Conservation (phyloP, 2,888 invertebrate species). For the Lacanobia oleracea region DNA sequence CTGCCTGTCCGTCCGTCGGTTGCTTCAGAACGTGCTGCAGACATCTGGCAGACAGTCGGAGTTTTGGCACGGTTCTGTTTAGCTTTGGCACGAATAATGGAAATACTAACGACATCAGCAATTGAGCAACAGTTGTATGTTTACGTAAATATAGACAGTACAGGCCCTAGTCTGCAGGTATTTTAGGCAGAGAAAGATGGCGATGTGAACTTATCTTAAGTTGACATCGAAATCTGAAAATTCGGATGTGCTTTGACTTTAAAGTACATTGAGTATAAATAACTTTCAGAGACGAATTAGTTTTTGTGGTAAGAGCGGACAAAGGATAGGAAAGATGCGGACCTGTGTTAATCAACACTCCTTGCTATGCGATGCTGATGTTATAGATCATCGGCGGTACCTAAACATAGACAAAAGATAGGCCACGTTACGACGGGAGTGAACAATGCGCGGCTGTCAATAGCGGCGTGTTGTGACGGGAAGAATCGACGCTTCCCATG, state of each 20-base stretch:
- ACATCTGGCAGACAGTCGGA: slow-evolving; percentile 43
- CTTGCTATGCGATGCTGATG: slow-evolving; percentile 1
- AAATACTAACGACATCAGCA: neutral
- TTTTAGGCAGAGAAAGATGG: too few relatives aligned
- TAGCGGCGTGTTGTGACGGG: slow-evolving; percentile 21
- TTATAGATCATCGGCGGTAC: neutral
- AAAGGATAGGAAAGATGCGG: neutral
- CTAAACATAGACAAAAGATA: neutral
- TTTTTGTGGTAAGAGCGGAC: slow-evolving; percentile 3
- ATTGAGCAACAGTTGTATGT: slow-evolving; percentile 1
- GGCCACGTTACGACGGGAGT: neutral
- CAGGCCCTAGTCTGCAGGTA: neutral
- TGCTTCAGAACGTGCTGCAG: slow-evolving; percentile 6
- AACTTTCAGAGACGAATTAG: neutral
- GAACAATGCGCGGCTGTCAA: slow-evolving; percentile 25
- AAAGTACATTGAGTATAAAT: neutral
- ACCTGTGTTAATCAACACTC: slow-evolving; percentile 8
- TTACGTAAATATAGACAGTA: neutral
- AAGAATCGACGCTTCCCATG: slow-evolving; percentile 32
- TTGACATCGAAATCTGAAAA: too few relatives aligned
- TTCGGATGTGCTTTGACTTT: too few relatives aligned
- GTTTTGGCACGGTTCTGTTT: slow-evolving; percentile 32
- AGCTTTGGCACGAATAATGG: slow-evolving; percentile 24
- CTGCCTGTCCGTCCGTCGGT: neutral
- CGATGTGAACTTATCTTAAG: too few relatives aligned